These are phyloP conservation scores for Lutjanus campechanus DNA, from an alignment of 2,797 vertebrate genomes.

Conservation along the genomic window DNA sequence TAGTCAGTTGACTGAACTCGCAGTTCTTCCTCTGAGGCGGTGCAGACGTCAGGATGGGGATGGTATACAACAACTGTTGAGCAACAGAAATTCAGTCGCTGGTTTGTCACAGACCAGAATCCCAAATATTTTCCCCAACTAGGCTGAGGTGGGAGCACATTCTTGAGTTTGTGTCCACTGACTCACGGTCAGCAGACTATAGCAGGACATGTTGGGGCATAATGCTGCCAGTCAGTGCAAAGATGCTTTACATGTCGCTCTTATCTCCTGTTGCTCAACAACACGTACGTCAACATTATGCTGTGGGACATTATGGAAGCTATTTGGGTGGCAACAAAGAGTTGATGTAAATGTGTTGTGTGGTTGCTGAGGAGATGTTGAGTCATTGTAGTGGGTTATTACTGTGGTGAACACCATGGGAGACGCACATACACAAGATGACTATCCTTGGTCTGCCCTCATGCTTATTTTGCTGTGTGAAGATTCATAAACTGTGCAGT, in stretches of 20 bases:
- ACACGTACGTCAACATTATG: not conserved
- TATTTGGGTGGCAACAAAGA: slow-evolving; percentile 23
- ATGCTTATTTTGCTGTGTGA: too few species aligned
- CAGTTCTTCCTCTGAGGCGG: too few species aligned
- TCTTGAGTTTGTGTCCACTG: not conserved
- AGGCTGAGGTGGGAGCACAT: not conserved
- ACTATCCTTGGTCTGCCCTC: not conserved
- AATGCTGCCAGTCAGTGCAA: not conserved
- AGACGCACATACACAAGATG: not conserved
- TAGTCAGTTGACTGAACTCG: not conserved
- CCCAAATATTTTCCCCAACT: not conserved
- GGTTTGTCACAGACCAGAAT: not conserved
- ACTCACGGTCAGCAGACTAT: slow-evolving; percentile 27
- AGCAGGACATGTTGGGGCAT: slow-evolving; percentile 15
- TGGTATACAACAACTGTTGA: not conserved
- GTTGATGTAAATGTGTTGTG: slow-evolving; percentile 32
- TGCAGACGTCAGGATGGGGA: not conserved
- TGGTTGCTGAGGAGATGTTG: slow-evolving; percentile 42
- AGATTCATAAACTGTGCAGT: not conserved
- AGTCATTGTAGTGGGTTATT: slow-evolving; percentile 28
- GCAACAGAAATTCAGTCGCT: not conserved
- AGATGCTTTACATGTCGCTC: not conserved
- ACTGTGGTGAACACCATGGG: not conserved
- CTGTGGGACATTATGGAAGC: not conserved
- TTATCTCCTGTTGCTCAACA: slow-evolving; percentile 35